phyloP scores from a whole-genome alignment of 2,113 vertebrate genomes.

The Arizona elegans region DNA sequence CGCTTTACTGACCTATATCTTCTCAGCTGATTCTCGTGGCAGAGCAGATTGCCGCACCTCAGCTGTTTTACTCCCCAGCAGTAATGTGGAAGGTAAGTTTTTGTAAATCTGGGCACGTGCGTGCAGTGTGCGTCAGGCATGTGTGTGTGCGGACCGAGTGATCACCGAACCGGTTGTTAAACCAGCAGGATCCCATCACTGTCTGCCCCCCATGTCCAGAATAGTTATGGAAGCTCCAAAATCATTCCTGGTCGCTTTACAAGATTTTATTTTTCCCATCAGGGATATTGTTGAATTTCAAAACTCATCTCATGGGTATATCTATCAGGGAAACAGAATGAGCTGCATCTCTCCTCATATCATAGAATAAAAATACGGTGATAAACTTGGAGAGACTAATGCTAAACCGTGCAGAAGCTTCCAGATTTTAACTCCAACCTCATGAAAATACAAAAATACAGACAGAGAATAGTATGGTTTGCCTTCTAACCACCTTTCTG shows the following conservation, averaged over 20 bases:
- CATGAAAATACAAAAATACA: neutral
- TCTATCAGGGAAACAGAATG: neutral
- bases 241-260: neutral
- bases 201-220: neutral
- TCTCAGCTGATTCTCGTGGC: too few relatives aligned
- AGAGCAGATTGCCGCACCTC: too few relatives aligned
- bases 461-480: neutral
- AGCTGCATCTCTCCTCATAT: neutral
- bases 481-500: neutral
- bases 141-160: too few relatives aligned
- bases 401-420: neutral
- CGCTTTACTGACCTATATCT: too few relatives aligned
- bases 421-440: neutral
- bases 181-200: too few relatives aligned
- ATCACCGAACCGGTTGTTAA: too few relatives aligned
- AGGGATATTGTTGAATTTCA: neutral
- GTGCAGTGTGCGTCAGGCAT: too few relatives aligned
- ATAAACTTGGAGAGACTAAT: neutral
- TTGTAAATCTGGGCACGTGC: too few relatives aligned
- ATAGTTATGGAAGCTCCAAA: neutral
- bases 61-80: too few relatives aligned
- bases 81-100: too few relatives aligned
- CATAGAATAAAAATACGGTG: neutral
- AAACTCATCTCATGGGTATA: neutral
- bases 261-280: neutral